Conservation (phyloP, 2,113 vertebrate genomes). For the Poeciliopsis prolifica region DNA sequence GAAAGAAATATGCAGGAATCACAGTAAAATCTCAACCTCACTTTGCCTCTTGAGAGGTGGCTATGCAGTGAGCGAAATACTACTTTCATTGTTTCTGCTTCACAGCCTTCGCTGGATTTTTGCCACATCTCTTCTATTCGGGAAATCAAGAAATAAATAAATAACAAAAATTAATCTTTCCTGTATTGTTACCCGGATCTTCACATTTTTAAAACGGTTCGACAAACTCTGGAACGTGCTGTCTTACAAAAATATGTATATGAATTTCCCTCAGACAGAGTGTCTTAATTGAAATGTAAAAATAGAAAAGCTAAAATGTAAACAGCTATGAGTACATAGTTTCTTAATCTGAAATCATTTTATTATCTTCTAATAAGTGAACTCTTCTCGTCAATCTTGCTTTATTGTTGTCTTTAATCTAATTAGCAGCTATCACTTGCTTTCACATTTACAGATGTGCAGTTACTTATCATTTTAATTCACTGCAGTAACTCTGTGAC, state of each 20-base stretch:
- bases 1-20: conserved; percentile 70
- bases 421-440: conserved; percentile 17
- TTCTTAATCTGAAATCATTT: background rate
- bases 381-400: background rate
- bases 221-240: background rate
- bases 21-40: conserved; percentile 65
- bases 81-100: conserved; percentile 36
- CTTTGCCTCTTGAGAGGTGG: conserved; percentile 67
- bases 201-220: conserved; percentile 13
- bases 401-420: background rate
- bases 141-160: conserved; percentile 6
- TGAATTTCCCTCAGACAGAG: conserved; percentile 4
- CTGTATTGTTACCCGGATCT: background rate
- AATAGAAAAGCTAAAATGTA: conserved; percentile 14
- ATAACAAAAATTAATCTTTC: background rate
- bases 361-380: background rate
- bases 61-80: conserved; percentile 44
- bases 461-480: conserved; percentile 29
- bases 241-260: conserved; percentile 9
- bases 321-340: background rate
- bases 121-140: background rate
- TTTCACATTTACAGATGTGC: conserved; percentile 15
- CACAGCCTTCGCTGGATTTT: conserved; percentile 12
- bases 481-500: conserved; percentile 28
- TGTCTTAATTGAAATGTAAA: conserved; percentile 9